Evolutionary conservation across 2,888 invertebrate species (phyloP).

Genomic region (Onchidella celtica): DNA sequence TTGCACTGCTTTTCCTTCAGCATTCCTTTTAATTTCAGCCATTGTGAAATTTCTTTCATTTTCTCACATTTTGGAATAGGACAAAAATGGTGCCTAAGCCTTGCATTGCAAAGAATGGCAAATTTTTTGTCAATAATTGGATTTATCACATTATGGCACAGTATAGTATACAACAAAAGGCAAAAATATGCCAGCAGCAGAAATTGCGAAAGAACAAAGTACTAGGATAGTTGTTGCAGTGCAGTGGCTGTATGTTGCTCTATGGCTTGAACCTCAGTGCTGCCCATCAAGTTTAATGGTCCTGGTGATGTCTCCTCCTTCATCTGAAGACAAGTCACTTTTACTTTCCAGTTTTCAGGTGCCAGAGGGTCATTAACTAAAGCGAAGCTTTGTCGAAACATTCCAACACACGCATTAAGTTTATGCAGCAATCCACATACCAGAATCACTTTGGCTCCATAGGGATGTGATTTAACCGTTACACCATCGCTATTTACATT

Average conservation of each 20-base stretch:
- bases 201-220: too few species aligned
- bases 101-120: too few species aligned
- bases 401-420: slow-evolving; percentile 82
- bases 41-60: too few species aligned
- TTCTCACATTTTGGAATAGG: too few species aligned
- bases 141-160: too few species aligned
- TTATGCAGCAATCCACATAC: slow-evolving; percentile 85
- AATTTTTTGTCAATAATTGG: too few species aligned
- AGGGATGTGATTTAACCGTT: slow-evolving; percentile 83
- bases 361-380: slow-evolving; percentile 83
- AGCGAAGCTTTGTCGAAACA: slow-evolving; percentile 86
- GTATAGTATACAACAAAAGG: too few species aligned
- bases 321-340: slow-evolving; percentile 80
- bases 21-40: too few species aligned
- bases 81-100: too few species aligned
- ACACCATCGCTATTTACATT: slow-evolving; percentile 84
- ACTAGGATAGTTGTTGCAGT: too few species aligned
- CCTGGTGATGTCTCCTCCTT: slow-evolving; percentile 52
- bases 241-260: slow-evolving; percentile 24
- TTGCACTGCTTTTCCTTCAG: too few species aligned
- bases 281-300: slow-evolving; percentile 57
- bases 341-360: slow-evolving; percentile 85
- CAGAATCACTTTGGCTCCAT: slow-evolving; percentile 84
- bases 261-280: slow-evolving; percentile 28
- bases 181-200: too few species aligned